A percentile compares a stretch with the other conserved stretches of the same genome.
phyloP scores from a whole-genome alignment of 2,113 vertebrate species.

The Archocentrus centrarchus region DNA sequence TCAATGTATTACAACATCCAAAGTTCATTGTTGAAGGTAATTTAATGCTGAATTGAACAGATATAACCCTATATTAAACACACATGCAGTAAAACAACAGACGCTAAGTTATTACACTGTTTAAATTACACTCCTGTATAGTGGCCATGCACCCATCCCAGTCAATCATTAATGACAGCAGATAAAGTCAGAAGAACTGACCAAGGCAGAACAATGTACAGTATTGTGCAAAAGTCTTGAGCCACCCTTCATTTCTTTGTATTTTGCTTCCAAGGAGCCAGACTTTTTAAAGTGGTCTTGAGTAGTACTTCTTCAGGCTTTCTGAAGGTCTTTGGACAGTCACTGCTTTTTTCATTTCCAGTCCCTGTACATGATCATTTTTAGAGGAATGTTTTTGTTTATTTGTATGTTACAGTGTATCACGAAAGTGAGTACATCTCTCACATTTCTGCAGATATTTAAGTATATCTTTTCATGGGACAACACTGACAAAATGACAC shows the following conservation, averaged over 20 bases:
- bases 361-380: no score
- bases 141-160: not conserved
- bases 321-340: no score
- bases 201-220: not conserved
- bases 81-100: not conserved
- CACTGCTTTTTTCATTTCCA: no score
- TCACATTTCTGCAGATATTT: no score
- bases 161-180: not conserved
- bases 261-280: not conserved
- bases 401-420: no score
- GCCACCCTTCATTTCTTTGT: not conserved
- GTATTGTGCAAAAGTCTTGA: accelerated
- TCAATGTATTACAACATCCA: not conserved
- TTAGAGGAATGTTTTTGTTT: no score
- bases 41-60: not conserved
- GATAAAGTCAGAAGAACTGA: not conserved
- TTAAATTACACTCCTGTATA: not conserved
- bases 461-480: no score
- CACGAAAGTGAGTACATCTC: no score
- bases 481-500: no score
- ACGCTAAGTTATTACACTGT: not conserved
- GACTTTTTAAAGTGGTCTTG: not conserved
- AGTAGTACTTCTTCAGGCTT: accelerated
- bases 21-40: not conserved
- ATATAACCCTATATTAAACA: not conserved